Conservation (phyloP, 2,113 vertebrate genomes). For the Apistogramma diplotaenia region DNA sequence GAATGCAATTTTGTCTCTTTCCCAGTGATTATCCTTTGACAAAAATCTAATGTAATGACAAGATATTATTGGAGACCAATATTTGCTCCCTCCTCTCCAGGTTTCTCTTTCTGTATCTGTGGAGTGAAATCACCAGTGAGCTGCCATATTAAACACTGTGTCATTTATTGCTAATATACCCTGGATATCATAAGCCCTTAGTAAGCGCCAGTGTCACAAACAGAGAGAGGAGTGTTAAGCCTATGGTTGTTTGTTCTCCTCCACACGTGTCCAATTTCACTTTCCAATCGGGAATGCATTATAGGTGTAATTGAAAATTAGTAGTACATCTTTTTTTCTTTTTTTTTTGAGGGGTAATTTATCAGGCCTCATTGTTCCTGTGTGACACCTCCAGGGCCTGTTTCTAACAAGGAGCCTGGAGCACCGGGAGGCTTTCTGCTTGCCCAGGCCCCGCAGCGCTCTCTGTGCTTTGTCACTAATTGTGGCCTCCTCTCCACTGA, state of each 20-base stretch:
- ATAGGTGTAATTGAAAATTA: slow-evolving; percentile 99
- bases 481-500: slow-evolving; percentile 99
- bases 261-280: slow-evolving; percentile 90
- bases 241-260: slow-evolving; percentile 78
- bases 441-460: slow-evolving; percentile 77
- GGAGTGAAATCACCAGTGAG: slow-evolving; percentile 36
- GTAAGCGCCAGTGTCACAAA: slow-evolving; percentile 49
- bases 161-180: slow-evolving; percentile 62
- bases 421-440: slow-evolving; percentile 91
- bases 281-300: slow-evolving; percentile 95
- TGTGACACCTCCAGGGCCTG: slow-evolving; percentile 93
- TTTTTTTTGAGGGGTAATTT: slow-evolving; percentile 88
- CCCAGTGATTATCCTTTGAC: slow-evolving; percentile 44
- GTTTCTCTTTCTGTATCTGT: slow-evolving; percentile 25
- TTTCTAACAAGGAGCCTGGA: slow-evolving; percentile 93
- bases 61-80: slow-evolving; percentile 41
- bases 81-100: slow-evolving; percentile 3
- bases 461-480: slow-evolving; percentile 91
- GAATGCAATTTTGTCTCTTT: slow-evolving; percentile 43
- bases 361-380: slow-evolving; percentile 96
- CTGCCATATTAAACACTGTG: slow-evolving; percentile 48
- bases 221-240: slow-evolving; percentile 53
- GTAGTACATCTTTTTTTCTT: slow-evolving; percentile 83
- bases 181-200: slow-evolving; percentile 38
- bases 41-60: slow-evolving; percentile 45